Base-by-base conservation (phyloP, 1,140 invertebrate species). In the Caerostris extrusa region DNA sequence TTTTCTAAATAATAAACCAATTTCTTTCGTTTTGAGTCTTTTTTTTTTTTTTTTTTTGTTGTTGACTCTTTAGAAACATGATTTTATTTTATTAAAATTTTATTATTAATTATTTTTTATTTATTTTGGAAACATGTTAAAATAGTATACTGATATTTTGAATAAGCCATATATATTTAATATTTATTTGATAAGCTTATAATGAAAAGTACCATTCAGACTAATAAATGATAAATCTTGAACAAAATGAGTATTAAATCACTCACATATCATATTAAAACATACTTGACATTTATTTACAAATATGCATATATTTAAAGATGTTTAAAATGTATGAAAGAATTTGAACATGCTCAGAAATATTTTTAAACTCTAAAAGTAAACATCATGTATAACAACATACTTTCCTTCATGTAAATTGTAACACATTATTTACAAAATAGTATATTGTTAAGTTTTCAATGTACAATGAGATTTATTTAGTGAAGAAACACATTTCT, bases 381-480 rank as follows among this genome's bases (percentile, higher is more conserved):
- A 50, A 85, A 57, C 34, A 60, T 57, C 57, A 85, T 85, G 55
- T 56, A 85, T 58, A 61, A 88, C 34, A 64, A 67, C 50, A 50
- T 61, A 6, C 58, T 55, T 88, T 12, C 12, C 53, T 88, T 88
- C 5, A 67, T 50, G 55, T 67, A 88, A 50, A 67, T 88, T 88
- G 19, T 19, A 88, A 53, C 61, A 88, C 19, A 50, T 50, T 88
- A 67, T 50, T 64, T 67, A 88, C 60, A 67, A 88, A 88, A 55
- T 88, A 67, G 53, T 58, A 88, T 58, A 85, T 14, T n/a, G 55
- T 19, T 85, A 56, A 85, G 83, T 58, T 85, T 85, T 58, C 57
- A 34, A 58, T 60, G 57, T 19, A 57, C 19, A 58, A 85, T 60
- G 56, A 85, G 57, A 60, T 58, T 85, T 60, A 60, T 6, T 58